Percentiles rank a stretch among this genome's conserved stretches.
These are phyloP conservation scores for Ophion slaviceki DNA, from an alignment of 2,888 invertebrate species.

Conservation along the genomic window DNA sequence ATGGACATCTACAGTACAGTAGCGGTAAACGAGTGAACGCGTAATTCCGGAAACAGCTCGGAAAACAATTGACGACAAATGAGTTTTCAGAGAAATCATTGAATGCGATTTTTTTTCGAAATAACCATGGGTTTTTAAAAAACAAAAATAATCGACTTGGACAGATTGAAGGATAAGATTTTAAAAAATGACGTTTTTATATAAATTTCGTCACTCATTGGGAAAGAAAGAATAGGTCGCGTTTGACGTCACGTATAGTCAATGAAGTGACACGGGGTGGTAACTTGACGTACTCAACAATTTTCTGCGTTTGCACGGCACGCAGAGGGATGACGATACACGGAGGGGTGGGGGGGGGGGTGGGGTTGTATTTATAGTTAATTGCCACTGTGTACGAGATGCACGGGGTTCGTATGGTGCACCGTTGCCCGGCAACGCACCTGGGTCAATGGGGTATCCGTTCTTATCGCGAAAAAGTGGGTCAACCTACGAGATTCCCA, in stretches of 20 bases:
- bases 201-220: background rate
- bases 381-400: conserved; percentile 58
- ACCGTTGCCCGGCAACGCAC: conserved; percentile 77
- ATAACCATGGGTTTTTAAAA: background rate
- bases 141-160: background rate
- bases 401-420: conserved; percentile 70
- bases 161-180: background rate
- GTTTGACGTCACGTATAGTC: conserved; percentile 47
- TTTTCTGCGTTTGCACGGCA: conserved; percentile 14
- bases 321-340: background rate
- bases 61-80: background rate
- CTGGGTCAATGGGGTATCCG: conserved; percentile 78
- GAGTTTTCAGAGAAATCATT: background rate
- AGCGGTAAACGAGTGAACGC: too few species aligned
- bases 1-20: too few species aligned
- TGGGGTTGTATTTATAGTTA: conserved; percentile 31
- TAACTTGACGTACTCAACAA: conserved; percentile 25
- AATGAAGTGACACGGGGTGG: conserved; percentile 52
- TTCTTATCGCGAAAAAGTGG: conserved; percentile 75
- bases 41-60: background rate
- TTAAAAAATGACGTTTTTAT: background rate
- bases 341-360: background rate
- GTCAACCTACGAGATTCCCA: conserved; percentile 74
- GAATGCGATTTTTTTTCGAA: background rate
- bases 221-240: conserved; percentile 1